Conservation (phyloP, 1,140 invertebrate genomes). For the Drosophila ambigua region DNA sequence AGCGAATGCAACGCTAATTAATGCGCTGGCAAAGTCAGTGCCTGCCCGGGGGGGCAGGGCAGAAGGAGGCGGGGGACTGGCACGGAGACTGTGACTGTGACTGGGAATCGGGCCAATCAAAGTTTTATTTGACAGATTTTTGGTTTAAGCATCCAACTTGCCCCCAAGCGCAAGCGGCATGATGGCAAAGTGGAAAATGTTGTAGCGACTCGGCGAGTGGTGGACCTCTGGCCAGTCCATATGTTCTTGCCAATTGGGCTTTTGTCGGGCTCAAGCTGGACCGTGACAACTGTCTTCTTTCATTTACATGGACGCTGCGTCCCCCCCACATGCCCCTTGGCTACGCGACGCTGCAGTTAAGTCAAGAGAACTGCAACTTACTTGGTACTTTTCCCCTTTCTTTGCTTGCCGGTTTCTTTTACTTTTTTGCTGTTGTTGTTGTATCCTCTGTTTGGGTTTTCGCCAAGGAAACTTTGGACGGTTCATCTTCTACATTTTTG, state of each 20-base stretch:
- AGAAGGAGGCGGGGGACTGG: too few species aligned
- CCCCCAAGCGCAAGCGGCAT: not conserved
- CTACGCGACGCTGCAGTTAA: constrained; percentile 57
- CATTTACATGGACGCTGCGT: constrained; percentile 36
- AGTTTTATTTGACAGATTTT: constrained; percentile 54
- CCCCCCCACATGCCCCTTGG: too few species aligned
- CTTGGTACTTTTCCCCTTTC: constrained; percentile 45
- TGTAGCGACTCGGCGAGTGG: constrained; percentile 26
- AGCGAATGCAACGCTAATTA: constrained; percentile 67
- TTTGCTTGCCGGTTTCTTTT: constrained; percentile 7
- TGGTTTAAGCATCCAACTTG: constrained; percentile 32
- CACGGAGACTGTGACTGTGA: not conserved
- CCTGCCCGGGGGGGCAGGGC: not conserved
- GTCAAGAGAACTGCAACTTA: constrained; percentile 73
- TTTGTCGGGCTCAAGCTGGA: constrained; percentile 15
- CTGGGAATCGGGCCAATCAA: constrained; percentile 59
- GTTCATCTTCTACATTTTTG: constrained; percentile 71
- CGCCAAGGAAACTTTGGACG: constrained; percentile 53
- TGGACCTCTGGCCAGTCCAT: constrained; percentile 4
- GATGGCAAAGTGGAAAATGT: constrained; percentile 42
- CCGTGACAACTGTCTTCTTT: constrained; percentile 39
- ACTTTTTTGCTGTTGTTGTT: constrained; percentile 9
- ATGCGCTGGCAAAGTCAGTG: constrained; percentile 47
- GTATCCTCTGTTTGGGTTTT: constrained; percentile 29
- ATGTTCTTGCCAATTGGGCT: constrained; percentile 53